phyloP scores from a whole-genome alignment of 2,113 vertebrate genomes.

The Sylvilagus bachmani region DNA sequence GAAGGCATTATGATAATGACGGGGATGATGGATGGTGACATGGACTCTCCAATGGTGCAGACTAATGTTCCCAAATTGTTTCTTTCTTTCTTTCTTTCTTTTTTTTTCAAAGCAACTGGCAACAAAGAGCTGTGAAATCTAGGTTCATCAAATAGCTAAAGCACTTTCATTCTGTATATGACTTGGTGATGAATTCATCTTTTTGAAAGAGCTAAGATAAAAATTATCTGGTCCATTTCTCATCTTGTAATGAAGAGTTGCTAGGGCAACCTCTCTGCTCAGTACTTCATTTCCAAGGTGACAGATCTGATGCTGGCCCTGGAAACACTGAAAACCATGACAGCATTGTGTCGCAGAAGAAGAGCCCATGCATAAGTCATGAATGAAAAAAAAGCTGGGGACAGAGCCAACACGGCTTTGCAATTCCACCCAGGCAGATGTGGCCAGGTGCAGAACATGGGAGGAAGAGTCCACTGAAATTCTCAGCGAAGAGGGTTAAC shows the following conservation, averaged over 20 bases:
- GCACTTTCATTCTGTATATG: constrained; percentile 52
- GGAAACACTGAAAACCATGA: constrained; percentile 61
- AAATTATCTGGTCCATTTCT: constrained; percentile 55
- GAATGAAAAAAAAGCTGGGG: constrained; percentile 66
- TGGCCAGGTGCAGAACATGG: neutral
- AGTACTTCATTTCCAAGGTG: constrained; percentile 76
- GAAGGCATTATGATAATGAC: neutral
- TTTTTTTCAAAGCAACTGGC: constrained; percentile 3
- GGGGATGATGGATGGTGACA: neutral
- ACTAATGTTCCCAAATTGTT: constrained; percentile 23
- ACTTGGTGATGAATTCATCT: constrained; percentile 69
- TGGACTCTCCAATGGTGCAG: neutral
- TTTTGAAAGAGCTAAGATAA: constrained; percentile 76
- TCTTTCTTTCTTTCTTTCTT: neutral
- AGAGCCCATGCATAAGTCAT: constrained; percentile 53
- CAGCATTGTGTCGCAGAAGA: constrained; percentile 40
- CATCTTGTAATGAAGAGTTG: constrained; percentile 80
- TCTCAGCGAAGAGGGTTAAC: neutral
- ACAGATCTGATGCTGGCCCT: constrained; percentile 66
- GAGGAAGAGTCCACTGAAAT: neutral
- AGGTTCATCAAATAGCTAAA: constrained; percentile 53
- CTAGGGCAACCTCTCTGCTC: constrained; percentile 80
- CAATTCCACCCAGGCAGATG: neutral
- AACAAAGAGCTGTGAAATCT: constrained; percentile 15
- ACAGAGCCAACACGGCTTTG: constrained; percentile 23